Base-by-base conservation (phyloP, 2,797 vertebrate genomes). In the Okamejei kenojei region DNA sequence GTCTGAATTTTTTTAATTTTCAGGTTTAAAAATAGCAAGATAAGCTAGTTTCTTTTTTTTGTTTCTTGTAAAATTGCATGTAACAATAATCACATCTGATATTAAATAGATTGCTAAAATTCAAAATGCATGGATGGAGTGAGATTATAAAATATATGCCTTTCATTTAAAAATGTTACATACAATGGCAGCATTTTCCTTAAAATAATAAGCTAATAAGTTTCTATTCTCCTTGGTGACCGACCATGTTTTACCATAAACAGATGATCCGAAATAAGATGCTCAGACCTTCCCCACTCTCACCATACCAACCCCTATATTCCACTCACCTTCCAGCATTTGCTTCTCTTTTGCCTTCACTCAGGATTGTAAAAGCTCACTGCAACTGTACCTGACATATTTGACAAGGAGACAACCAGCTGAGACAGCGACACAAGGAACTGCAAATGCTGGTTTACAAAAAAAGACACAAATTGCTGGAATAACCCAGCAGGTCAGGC, bases 1-100 rank as follows among this genome's bases (percentile, higher is more conserved):
- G 97, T 97, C 97, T 97, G 97, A 97, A 97, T 96, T 97, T 97
- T 97, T 97, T 95, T 97, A 96, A 97, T 97, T 97, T 96, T 97
- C 97, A 96, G 96, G 96, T 97, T 95, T 97, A 94, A 94, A 76
- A 93, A 94, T 95, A 94, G 94, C 91, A 94, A 92, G 73, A 92
- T 76, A 92, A 91, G 90, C 23, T 73, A 29, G 23, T 91, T 90
- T 74, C 17, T 21, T 73, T 58, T 88, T 65, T 74, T 54, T 29
- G 71, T 73, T 76, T 91, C 65, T 19, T 73, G 68, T 92, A 54
- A 92, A 92, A 29, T n/a, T 92, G 90, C 71, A n/a, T 54, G 90
- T 76, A 73, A 23, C 35, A 35, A 73, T 73, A 73, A 86, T 86
- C 58, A 88, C 63, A 10, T 63, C 58, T 63, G 21, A 35, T 68